Conservation (phyloP, 2,113 vertebrate species). For the Butastur rufipennis region DNA sequence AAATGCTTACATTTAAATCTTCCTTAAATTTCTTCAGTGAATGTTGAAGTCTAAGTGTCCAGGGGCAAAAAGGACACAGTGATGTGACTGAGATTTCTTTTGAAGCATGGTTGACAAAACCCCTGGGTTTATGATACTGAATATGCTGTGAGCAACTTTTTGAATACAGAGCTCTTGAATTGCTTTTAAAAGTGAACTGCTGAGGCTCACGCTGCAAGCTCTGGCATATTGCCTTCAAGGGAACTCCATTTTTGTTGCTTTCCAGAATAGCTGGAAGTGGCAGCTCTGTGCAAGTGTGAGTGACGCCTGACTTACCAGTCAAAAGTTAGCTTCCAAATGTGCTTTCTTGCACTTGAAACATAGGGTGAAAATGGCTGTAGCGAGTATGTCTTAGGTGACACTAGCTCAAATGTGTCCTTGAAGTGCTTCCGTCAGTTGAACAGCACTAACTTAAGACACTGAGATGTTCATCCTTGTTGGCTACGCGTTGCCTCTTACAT, state of each 20-base stretch:
- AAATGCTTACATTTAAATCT: not conserved
- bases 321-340: not conserved
- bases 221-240: not conserved
- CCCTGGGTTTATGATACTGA: not conserved
- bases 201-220: not conserved
- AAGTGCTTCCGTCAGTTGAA: not conserved
- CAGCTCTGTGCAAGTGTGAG: not conserved
- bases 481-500: not conserved
- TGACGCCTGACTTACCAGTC: not conserved
- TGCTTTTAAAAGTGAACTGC: not conserved
- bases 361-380: not conserved
- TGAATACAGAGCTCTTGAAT: not conserved
- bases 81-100: not conserved
- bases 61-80: not conserved
- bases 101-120: not conserved
- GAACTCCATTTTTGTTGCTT: not conserved
- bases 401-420: not conserved
- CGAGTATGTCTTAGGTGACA: not conserved
- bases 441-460: not conserved
- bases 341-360: not conserved
- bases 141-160: not conserved
- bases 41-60: not conserved
- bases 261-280: not conserved
- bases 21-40: not conserved
- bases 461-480: not conserved